Conservation (phyloP, 2,888 invertebrate species). For the Lycophotia porphyrea region DNA sequence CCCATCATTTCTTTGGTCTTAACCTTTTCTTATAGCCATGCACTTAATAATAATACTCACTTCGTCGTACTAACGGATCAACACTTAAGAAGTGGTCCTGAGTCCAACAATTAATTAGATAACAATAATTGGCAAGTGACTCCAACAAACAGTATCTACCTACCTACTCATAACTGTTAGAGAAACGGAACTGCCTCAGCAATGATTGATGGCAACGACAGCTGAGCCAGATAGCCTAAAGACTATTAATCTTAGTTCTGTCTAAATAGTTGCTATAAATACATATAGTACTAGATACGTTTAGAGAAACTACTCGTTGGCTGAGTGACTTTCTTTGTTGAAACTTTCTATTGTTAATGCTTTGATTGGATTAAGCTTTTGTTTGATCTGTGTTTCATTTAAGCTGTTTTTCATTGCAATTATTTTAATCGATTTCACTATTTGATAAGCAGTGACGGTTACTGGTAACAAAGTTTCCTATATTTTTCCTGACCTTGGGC, state of each 20-base stretch:
- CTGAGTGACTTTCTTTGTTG: constrained; percentile 21
- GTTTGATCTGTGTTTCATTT: neutral
- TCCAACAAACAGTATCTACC: neutral
- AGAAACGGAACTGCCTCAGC: constrained; percentile 12
- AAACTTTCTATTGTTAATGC: constrained; percentile 39
- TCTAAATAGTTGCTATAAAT: constrained; percentile 16
- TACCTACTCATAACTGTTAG: constrained; percentile 4
- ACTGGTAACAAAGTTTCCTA: neutral
- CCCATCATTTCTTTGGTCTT: neutral
- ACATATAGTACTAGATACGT: constrained; percentile 18
- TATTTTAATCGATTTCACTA: neutral
- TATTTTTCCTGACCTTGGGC: neutral
- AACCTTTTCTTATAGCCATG: neutral
- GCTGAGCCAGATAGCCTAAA: constrained; percentile 27
- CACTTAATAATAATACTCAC: neutral
- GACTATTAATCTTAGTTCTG: constrained; percentile 42
- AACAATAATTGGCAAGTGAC: neutral
- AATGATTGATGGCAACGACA: constrained; percentile 36
- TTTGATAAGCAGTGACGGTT: neutral
- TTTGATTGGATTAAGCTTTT: constrained; percentile 14
- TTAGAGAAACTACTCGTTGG: constrained; percentile 31
- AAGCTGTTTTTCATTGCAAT: neutral
- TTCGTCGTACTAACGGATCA: neutral
- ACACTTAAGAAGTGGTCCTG: neutral
- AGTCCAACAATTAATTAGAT: too few relatives aligned